Conservation (phyloP, 2,888 invertebrate genomes). For the Tiliacea aurago region DNA sequence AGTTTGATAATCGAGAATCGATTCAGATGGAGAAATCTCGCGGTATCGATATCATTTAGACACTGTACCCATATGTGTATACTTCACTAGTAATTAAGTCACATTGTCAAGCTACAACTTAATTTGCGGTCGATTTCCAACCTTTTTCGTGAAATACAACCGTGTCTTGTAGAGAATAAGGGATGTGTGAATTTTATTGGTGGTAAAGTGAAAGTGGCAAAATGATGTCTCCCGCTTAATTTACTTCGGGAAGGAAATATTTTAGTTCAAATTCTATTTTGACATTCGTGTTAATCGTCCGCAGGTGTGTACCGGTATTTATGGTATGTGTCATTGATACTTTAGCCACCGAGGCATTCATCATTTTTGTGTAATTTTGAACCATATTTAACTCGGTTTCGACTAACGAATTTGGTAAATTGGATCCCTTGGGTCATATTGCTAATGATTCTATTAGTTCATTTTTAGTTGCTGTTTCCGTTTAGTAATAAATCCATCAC, state of each 20-base stretch:
- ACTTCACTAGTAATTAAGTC: constrained; percentile 81
- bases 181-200: background rate
- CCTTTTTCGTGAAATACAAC: constrained; percentile 5
- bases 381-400: constrained; percentile 50
- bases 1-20: constrained; percentile 59
- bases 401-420: constrained; percentile 49
- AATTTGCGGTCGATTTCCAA: constrained; percentile 6
- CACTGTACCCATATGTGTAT: constrained; percentile 63
- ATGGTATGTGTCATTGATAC: constrained; percentile 77
- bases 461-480: constrained; percentile 47
- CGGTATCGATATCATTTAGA: constrained; percentile 70
- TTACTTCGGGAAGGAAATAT: constrained; percentile 80
- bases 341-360: constrained; percentile 65
- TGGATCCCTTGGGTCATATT: constrained; percentile 44
- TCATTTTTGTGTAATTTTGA: constrained; percentile 67
- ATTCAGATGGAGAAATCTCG: constrained; percentile 52
- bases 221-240: constrained; percentile 75
- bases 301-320: constrained; percentile 82
- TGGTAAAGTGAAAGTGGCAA: constrained; percentile 36
- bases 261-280: constrained; percentile 84
- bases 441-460: constrained; percentile 60
- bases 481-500: constrained; percentile 31
- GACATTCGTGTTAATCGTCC: constrained; percentile 88
- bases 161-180: constrained; percentile 16
- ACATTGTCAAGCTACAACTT: constrained; percentile 64